Conservation (phyloP, 2,888 invertebrate species). For the Macroteleia sp. region DNA sequence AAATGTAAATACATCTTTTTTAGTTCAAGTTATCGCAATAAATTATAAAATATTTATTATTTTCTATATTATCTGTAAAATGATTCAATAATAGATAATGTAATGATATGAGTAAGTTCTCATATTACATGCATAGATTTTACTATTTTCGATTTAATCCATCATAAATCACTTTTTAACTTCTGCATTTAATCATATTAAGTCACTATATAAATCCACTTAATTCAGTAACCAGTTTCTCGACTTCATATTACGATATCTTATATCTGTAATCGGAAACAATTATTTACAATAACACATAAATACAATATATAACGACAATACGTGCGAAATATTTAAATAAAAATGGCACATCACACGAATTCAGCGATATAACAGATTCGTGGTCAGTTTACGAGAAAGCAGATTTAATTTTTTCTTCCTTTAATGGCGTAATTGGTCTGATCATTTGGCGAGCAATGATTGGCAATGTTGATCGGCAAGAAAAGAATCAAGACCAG, state of each 20-base stretch:
- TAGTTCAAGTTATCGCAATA: no score
- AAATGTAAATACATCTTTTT: no score
- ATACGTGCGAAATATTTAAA: constrained; percentile 19
- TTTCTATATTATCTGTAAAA: no score
- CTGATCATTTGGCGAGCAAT: constrained; percentile 14
- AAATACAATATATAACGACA: constrained; percentile 11
- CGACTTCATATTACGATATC: constrained; percentile 11
- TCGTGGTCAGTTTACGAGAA: no score
- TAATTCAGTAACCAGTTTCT: constrained; percentile 46
- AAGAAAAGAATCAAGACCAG: constrained; percentile 18
- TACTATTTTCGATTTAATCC: constrained; percentile 9
- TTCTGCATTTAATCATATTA: constrained; percentile 32
- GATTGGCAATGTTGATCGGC: constrained; percentile 16
- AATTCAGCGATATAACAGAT: no score
- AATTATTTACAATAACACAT: constrained; percentile 26
- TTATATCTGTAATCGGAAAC: constrained; percentile 18
- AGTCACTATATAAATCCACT: constrained; percentile 34
- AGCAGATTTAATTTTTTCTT: constrained; percentile 6
- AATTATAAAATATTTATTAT: no score
- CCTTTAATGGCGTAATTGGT: constrained; percentile 48
- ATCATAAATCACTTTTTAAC: constrained; percentile 25
- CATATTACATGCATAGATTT: neutral
- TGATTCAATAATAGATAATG: constrained; percentile 5
- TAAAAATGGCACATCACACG: neutral
- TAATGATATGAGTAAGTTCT: constrained; percentile 2